Base-by-base conservation (phyloP, 2,113 vertebrate species). In the Serinus canaria region DNA sequence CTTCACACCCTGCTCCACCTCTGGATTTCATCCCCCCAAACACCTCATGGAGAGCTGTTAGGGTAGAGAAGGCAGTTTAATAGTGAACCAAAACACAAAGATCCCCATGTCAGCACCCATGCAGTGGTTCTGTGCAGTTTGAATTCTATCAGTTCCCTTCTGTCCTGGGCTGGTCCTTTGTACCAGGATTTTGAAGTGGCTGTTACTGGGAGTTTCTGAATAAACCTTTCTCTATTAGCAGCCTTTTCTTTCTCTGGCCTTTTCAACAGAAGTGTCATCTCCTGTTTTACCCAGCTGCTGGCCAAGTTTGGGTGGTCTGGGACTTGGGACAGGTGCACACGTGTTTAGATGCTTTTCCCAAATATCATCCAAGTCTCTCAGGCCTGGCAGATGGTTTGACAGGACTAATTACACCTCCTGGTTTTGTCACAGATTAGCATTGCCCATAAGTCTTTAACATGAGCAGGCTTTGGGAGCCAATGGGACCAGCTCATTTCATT, bases 331-430 rank as follows among this genome's bases (percentile, higher is more conserved):
- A 83, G 91, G 86, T 1, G 0, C 83, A 88, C 76, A 87, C 85
- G 50, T 86, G 73, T 96, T 95, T 46, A 59, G 64, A 62, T 75
- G 93, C 52, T 93, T 94, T 93, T 78, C 89, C 79, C 90, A 96
- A 94, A 94, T 96, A 93, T 33, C 85, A 56, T 93, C 86, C 90
- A 93, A 93, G 73, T 88, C 92, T 94, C 92, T 84, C 73, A 86
- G 88, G 92, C 85, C 81, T 92, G 86, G 79, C 88, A 95, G 95
- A 81, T 95, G 95, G 90, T 86, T 95, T 89, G 86, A 68, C 85
- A 90, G 86, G 68, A 46, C 92, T 93, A 89, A 96, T 93, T 90
- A 90, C 77, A 69, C 44, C 64, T 85, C 64, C 69, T 90, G 80
- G 28, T 63, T 95, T 93, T 96, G 90, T 89, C 90, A 62, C 76